A percentile compares a stretch with the other conserved stretches of the same genome.
Conservation (phyloP, 2,113 vertebrate species). For the Raja brachyura region DNA sequence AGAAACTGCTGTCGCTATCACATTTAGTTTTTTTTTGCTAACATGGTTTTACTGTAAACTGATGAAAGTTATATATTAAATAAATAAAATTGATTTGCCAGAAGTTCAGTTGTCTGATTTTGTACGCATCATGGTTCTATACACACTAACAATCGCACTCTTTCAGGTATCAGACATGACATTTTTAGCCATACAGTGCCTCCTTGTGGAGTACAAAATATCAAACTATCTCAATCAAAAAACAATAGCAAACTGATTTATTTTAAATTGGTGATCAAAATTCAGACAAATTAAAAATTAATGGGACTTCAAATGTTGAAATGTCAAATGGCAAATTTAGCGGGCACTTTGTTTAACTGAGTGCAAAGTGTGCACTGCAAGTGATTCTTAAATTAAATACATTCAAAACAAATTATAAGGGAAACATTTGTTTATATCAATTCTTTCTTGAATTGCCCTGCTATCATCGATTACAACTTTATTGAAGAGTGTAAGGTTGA, state of each 20-base stretch:
- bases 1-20: background rate
- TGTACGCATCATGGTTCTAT: background rate
- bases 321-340: background rate
- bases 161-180: background rate
- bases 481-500: background rate
- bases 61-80: background rate
- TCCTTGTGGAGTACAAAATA: conserved; percentile 26
- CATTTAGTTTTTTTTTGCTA: background rate
- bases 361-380: background rate
- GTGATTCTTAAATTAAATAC: background rate
- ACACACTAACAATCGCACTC: background rate
- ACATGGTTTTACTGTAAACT: background rate
- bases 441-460: background rate
- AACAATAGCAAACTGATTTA: background rate
- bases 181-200: conserved; percentile 22
- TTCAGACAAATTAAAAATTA: background rate
- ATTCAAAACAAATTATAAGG: background rate
- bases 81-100: background rate
- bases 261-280: background rate
- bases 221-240: background rate
- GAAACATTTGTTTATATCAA: background rate
- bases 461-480: background rate
- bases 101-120: background rate
- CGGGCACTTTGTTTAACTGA: background rate
- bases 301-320: background rate